phyloP scores from a whole-genome alignment of 2,888 invertebrate species.

The Sinentomon sp. region DNA sequence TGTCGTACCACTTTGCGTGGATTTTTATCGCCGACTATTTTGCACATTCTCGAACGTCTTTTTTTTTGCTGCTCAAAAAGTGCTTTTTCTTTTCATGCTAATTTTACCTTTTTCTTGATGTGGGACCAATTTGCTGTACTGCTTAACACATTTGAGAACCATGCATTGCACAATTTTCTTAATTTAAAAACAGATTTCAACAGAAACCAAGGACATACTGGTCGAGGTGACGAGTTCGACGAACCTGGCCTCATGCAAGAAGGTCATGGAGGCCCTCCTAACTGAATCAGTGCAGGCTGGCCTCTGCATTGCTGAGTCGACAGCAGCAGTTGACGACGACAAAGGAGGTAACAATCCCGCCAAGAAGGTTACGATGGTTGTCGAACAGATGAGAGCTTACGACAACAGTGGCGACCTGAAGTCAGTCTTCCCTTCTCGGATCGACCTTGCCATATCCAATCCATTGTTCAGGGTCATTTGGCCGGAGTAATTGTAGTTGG shows the following conservation, averaged over 20 bases:
- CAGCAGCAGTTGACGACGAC: constrained; percentile 16
- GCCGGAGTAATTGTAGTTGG: no score
- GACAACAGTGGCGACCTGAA: constrained; percentile 39
- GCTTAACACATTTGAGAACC: no score
- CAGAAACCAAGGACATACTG: constrained; percentile 33
- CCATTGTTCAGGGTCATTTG: no score
- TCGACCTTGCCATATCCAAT: no score
- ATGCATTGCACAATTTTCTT: no score
- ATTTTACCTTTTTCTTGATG: no score
- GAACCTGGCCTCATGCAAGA: constrained; percentile 32
- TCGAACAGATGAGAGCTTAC: constrained; percentile 40
- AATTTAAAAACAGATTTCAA: constrained; percentile 44
- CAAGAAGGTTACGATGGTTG: constrained; percentile 22
- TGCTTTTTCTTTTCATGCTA: no score
- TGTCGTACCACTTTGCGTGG: no score
- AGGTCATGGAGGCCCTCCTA: constrained; percentile 35
- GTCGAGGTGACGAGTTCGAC: constrained; percentile 46
- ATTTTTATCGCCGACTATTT: no score
- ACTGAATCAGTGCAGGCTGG: constrained; percentile 32
- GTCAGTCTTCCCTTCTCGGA: constrained; percentile 47
- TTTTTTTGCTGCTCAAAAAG: no score
- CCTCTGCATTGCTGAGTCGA: constrained; percentile 21
- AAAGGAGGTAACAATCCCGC: constrained; percentile 16
- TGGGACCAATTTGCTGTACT: no score
- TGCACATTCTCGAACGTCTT: no score